A percentile compares a stretch with the other conserved stretches of the same genome.
These are phyloP conservation scores for Callionymus lyra DNA, from an alignment of 2,113 vertebrate species.

Conservation along the genomic window DNA sequence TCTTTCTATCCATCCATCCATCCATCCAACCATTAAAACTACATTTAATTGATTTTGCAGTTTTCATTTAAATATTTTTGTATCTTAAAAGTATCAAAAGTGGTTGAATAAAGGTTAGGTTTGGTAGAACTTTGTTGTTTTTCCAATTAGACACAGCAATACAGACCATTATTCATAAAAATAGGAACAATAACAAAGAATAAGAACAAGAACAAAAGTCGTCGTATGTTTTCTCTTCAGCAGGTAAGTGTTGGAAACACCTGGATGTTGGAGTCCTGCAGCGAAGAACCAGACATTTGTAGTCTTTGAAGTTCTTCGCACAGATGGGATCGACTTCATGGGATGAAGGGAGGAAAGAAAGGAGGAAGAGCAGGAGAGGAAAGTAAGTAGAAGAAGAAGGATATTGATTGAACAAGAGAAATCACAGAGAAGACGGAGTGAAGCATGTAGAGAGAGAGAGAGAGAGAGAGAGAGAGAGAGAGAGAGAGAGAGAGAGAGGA, in stretches of 20 bases:
- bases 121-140: neutral
- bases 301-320: constrained; percentile 40
- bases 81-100: too few species aligned
- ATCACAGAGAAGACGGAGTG: constrained; percentile 24
- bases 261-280: constrained; percentile 23
- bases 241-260: constrained; percentile 24
- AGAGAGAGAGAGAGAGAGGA: constrained; percentile 19
- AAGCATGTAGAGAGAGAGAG: constrained; percentile 42
- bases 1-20: too few species aligned
- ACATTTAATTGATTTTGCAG: too few species aligned
- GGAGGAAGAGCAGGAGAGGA: constrained; percentile 6
- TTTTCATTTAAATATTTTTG: too few species aligned
- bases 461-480: constrained; percentile 12
- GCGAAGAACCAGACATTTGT: constrained; percentile 5
- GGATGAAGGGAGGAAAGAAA: constrained; percentile 2
- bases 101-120: neutral
- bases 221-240: constrained; percentile 1
- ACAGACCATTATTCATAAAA: too few species aligned
- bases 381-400: constrained; percentile 11
- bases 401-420: constrained; percentile 41
- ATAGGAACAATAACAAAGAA: too few species aligned
- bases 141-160: too few species aligned
- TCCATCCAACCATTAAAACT: too few species aligned
- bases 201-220: too few species aligned
- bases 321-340: constrained; percentile 18